These are phyloP conservation scores for Adelphocoris suturalis DNA, from an alignment of 2,888 invertebrate species.

Conservation along the genomic window DNA sequence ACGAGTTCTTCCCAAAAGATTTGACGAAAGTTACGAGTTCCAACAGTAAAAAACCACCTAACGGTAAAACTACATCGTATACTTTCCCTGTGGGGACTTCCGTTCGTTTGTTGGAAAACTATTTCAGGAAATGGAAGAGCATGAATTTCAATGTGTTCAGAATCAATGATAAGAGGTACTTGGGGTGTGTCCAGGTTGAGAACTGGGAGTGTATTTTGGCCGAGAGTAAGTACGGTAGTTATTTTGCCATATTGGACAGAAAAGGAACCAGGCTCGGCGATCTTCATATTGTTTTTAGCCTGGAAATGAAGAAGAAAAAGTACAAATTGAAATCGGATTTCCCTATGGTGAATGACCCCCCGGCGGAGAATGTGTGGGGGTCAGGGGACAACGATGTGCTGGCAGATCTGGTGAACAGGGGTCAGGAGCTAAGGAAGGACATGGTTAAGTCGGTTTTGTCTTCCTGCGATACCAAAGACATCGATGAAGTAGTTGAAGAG, in stretches of 20 bases:
- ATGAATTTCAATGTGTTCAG: constrained; percentile 59
- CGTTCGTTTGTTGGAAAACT: constrained; percentile 36
- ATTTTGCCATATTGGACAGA: constrained; percentile 57
- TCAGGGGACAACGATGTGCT: background rate
- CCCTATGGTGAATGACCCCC: background rate
- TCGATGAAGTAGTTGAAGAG: constrained; percentile 57
- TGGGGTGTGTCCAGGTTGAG: constrained; percentile 35
- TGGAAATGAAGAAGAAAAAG: constrained; percentile 66
- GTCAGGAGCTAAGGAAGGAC: constrained; percentile 63
- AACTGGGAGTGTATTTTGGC: constrained; percentile 66
- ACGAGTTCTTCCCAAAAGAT: constrained; percentile 58
- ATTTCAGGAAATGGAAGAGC: constrained; percentile 54
- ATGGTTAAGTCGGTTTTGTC: constrained; percentile 68
- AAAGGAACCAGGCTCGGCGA: constrained; percentile 55
- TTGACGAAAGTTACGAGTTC: background rate
- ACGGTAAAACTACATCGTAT: background rate
- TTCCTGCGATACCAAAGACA: constrained; percentile 50
- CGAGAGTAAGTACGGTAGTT: constrained; percentile 37
- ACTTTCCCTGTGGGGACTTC: constrained; percentile 55
- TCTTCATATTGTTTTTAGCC: constrained; percentile 41
- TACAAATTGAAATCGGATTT: constrained; percentile 62
- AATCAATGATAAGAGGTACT: constrained; percentile 41
- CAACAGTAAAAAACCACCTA: background rate
- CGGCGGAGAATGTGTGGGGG: background rate
- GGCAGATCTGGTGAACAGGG: constrained; percentile 52